phyloP scores from a whole-genome alignment of 2,797 vertebrate species.

The Craterocephalus amniculus region DNA sequence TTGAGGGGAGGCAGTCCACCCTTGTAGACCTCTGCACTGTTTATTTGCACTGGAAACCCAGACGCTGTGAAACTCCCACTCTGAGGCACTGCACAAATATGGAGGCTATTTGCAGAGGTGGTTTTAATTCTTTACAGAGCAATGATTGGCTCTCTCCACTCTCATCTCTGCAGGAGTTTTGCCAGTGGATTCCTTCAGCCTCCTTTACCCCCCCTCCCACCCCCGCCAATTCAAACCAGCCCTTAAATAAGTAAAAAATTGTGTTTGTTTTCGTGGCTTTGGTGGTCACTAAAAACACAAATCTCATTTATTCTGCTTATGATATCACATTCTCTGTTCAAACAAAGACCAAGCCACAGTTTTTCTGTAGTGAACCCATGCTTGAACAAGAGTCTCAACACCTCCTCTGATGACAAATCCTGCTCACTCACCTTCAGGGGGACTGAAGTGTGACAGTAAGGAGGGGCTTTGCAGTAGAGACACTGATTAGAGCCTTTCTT shows the following conservation, averaged over 20 bases:
- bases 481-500: conserved; percentile 40
- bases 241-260: conserved; percentile 73
- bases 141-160: conserved; percentile 74
- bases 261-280: conserved; percentile 77
- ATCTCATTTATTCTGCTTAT: conserved; percentile 75
- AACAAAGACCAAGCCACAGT: conserved; percentile 71
- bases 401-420: conserved; percentile 61
- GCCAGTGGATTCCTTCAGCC: conserved; percentile 66
- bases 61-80: conserved; percentile 83
- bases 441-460: conserved; percentile 55
- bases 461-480: conserved; percentile 25
- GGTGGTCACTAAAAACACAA: conserved; percentile 73
- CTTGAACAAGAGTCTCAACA: conserved; percentile 46
- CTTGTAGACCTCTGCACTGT: conserved; percentile 82
- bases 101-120: conserved; percentile 83
- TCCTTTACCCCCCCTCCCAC: conserved; percentile 24
- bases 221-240: conserved; percentile 43
- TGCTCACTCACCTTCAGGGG: conserved; percentile 26
- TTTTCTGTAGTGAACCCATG: conserved; percentile 46
- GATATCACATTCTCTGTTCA: conserved; percentile 69
- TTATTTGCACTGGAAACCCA: conserved; percentile 87
- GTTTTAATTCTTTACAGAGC: conserved; percentile 83
- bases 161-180: conserved; percentile 60
- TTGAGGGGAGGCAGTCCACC: too few relatives aligned
- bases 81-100: conserved; percentile 80